Evolutionary conservation across 2,888 invertebrate species (phyloP), one percentile per base, ranked within the genome.

Genomic region (Brachyopa scutellaris): DNA sequence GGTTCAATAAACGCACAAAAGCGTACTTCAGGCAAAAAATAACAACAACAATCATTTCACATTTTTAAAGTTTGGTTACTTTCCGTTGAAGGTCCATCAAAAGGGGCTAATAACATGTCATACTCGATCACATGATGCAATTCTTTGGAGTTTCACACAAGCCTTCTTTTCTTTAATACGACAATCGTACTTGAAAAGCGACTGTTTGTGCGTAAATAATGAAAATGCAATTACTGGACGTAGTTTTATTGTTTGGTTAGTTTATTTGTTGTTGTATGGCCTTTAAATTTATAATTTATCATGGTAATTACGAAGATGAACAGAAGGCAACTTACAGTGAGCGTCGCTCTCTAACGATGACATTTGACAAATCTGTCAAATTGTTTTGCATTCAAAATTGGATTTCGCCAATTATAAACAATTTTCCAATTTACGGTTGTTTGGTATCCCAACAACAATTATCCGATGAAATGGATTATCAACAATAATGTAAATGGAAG

Each of bases 1-100:
- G 53, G 77, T 77, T 77, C 62, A 77, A 70, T 47, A 70, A 70
- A 77, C 77, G 70, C 53, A 76, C 59, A 29, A 61, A 36, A 36
- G 29, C 42, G 19, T 29, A 45, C 26, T 51, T 66, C 15, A 31
- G 40, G 19, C 2, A 11, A 15, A 6, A 13, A 29, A 29, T 9
- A 26, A 33, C 3, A 1, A 33, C 9, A 23, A 49, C 13, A 13
- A 13, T 26, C 26, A 49, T 8, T 23, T 11, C 0, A 26, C 15
- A n/a, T n/a, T n/a, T n/a, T n/a, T n/a, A n/a, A n/a, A 26, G 23
- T 49, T 9, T 57, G 33, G 21, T 29, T 36, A 23, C 19, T 55
- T 53, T 38, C n/a, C 2, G 29, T 23, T 47, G 53, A 66, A 66
- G 66, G 57, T 13, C 40, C 57, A 2, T 33, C 33, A 2, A 40